phyloP scores from a whole-genome alignment of 1,140 invertebrate genomes.

The Anastrepha ludens region DNA sequence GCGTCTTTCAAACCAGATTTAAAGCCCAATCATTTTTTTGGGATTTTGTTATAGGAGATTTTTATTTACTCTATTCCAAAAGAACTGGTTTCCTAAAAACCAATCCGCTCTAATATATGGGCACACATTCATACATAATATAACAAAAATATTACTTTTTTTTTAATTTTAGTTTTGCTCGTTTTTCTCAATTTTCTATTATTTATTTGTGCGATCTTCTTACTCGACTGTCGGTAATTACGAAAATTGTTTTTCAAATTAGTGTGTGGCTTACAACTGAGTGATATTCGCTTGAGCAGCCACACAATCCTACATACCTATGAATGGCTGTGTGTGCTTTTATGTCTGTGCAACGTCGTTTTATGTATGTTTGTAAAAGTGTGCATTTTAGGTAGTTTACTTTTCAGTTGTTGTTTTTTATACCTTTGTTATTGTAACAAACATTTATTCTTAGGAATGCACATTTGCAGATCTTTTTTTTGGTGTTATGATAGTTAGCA shows the following conservation, averaged over 20 bases:
- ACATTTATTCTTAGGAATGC: background rate
- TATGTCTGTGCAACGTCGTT: too few species aligned
- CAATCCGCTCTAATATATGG: too few species aligned
- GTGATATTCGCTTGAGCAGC: background rate
- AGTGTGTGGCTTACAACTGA: conserved; percentile 7
- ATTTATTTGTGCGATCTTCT: conserved; percentile 33
- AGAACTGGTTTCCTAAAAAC: too few species aligned
- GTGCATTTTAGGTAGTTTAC: background rate
- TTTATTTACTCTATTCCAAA: too few species aligned
- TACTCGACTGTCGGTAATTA: conserved; percentile 30
- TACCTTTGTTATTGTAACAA: background rate
- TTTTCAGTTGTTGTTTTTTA: background rate
- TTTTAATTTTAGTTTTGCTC: background rate
- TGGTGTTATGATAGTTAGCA: background rate
- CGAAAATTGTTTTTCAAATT: conserved; percentile 54
- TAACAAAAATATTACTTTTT: too few species aligned
- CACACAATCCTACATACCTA: background rate
- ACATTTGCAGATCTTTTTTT: background rate
- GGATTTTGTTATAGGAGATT: too few species aligned
- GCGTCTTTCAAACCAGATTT: too few species aligned
- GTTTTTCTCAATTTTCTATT: background rate
- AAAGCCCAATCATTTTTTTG: too few species aligned
- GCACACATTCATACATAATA: too few species aligned
- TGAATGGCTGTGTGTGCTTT: background rate
- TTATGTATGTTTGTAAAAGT: background rate